Evolutionary conservation across 2,888 invertebrate genomes (phyloP).

Genomic region (Drosophila paramelanica): DNA sequence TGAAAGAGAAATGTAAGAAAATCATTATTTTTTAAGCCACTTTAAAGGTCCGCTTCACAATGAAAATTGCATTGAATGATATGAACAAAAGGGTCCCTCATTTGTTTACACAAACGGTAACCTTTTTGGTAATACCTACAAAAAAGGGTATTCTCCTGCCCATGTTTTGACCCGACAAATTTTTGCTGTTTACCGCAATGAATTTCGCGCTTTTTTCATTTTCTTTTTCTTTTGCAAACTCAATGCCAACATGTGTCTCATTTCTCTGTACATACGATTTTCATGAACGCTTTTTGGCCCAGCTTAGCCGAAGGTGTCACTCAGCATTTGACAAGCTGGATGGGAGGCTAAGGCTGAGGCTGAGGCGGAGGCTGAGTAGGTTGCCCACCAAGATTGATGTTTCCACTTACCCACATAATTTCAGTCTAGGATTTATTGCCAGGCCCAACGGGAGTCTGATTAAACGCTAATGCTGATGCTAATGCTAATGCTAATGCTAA

Average conservation of each 20-base stretch:
- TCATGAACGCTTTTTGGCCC: slow-evolving; percentile 7
- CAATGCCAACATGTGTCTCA: slow-evolving; percentile 6
- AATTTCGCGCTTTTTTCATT: slow-evolving; percentile 10
- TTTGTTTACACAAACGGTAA: slow-evolving; percentile 24
- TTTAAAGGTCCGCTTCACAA: slow-evolving; percentile 10
- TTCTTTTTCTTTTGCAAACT: background rate
- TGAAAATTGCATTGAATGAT: slow-evolving; percentile 24
- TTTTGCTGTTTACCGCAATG: slow-evolving; percentile 9
- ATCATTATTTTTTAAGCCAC: slow-evolving; percentile 9
- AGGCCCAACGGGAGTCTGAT: slow-evolving; percentile 24
- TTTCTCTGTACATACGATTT: slow-evolving; percentile 3
- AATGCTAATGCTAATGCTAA: slow-evolving; percentile 23
- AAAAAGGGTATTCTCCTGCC: slow-evolving; percentile 7
- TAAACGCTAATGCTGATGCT: slow-evolving; percentile 37
- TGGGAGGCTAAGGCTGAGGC: no score
- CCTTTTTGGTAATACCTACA: background rate
- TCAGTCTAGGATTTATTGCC: slow-evolving; percentile 57
- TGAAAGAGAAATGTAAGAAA: slow-evolving; percentile 10
- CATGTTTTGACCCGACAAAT: slow-evolving; percentile 9
- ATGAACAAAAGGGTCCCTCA: slow-evolving; percentile 1
- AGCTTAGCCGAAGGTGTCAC: slow-evolving; percentile 15
- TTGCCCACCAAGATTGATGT: slow-evolving; percentile 62
- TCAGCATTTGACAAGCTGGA: slow-evolving; percentile 1
- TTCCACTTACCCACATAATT: slow-evolving; percentile 51
- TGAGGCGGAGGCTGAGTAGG: slow-evolving; percentile 4